phyloP scores from a whole-genome alignment of 2,113 vertebrate genomes.

The Zosterops lateralis region DNA sequence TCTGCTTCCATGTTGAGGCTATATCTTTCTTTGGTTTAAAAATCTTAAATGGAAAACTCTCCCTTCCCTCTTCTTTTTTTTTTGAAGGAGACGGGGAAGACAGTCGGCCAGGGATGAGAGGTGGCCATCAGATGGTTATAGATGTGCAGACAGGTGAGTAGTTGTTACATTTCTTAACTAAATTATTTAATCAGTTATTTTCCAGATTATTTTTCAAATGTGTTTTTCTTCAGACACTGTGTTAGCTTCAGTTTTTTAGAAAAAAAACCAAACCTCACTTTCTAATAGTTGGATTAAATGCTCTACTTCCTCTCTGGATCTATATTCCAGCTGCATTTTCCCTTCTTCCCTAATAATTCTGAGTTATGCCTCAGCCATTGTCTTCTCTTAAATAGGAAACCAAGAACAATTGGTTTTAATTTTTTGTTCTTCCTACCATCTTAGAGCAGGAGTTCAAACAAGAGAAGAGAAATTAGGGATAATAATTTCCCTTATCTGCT shows the following conservation, averaged over 20 bases:
- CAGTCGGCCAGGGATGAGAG: slow-evolving; percentile 96
- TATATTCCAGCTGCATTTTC: neutral
- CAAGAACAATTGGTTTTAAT: neutral
- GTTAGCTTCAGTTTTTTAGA: neutral
- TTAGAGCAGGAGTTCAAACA: neutral
- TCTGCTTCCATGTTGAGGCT: neutral
- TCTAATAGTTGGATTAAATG: neutral
- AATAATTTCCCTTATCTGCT: neutral
- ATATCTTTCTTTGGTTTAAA: neutral
- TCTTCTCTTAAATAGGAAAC: neutral
- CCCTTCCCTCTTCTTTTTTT: neutral
- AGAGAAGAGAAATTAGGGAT: neutral
- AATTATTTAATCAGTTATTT: neutral
- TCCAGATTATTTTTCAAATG: neutral
- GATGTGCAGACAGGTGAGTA: slow-evolving; percentile 95
- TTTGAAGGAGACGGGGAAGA: slow-evolving; percentile 90
- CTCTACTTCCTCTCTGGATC: neutral
- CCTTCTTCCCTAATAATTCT: neutral
- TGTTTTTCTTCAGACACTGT: neutral
- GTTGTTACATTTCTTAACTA: neutral
- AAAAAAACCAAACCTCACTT: neutral
- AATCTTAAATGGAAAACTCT: neutral
- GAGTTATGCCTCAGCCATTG: neutral
- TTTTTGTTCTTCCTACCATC: neutral
- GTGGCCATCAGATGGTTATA: slow-evolving; percentile 99